Evolutionary conservation across 2,113 vertebrate genomes (phyloP), one percentile per base, ranked within the genome.

Genomic region (Labeo catla): DNA sequence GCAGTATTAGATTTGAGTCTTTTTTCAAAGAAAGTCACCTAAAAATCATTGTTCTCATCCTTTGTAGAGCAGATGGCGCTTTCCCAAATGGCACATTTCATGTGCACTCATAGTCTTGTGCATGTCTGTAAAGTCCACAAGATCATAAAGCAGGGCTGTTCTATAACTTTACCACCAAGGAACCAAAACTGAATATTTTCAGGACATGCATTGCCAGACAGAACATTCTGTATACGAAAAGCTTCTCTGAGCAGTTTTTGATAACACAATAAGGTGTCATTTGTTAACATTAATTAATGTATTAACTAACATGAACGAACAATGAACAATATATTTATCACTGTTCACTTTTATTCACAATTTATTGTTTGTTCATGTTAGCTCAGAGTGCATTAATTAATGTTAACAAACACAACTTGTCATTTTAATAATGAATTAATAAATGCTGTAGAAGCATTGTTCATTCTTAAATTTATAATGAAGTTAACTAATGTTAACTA

Each of bases 1-100:
- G 50, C 76, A 57, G 50, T 79, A 13, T 78, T 57, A 78, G 28
- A 39, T 73, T 73, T 47, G 10, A 49, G 72, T 23, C 19, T 79
- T 61, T 57, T 43, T 45, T 36, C 3, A 6, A 3, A 23, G 21
- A 1, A 78, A 59, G 28, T n/a, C 15, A 78, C 50, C 45, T 57
- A 57, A 78, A 78, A 78, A 36, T 57, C 8, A 45, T 45, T 72
- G 39, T 72, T 21, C 16, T 45, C 16, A 11, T 72, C 9, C 21
- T 78, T 10, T 77, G 39, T 78, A 36, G 43, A 49, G 21, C 72
- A 49, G 68, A 49, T 76, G 72, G n/a, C 66, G 15, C 13, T 7
- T 1, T 19, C 34, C 34, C 11, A 47, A 76, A 76, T 49, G 72
- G n/a, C 2, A 76, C 72, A 49, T 6, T 23, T 49, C 21, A 15